Conservation (phyloP, 1,140 invertebrate species). For the Mylabris phalerata region DNA sequence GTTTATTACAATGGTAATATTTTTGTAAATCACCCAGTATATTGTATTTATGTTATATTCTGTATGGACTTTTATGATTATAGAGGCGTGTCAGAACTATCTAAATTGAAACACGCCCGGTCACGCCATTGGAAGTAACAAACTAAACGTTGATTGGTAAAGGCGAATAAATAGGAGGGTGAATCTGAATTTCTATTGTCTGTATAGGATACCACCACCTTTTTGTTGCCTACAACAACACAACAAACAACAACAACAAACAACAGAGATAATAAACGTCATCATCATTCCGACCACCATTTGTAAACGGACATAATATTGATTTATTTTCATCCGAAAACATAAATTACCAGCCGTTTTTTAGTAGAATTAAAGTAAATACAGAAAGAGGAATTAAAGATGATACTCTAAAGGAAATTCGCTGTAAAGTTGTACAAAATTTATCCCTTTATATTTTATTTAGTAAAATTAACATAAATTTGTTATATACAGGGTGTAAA, state of each 20-base stretch:
- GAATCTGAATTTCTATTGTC: neutral
- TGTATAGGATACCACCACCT: too few species aligned
- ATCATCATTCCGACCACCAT: neutral
- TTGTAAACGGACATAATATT: too few species aligned
- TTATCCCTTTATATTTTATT: too few species aligned
- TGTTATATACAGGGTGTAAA: too few species aligned
- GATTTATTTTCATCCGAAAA: too few species aligned
- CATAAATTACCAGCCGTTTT: too few species aligned
- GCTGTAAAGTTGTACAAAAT: too few species aligned
- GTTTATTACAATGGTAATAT: neutral
- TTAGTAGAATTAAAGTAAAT: too few species aligned
- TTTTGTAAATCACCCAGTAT: neutral
- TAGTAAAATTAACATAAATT: too few species aligned
- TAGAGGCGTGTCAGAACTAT: slow-evolving; percentile 10
- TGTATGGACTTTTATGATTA: neutral
- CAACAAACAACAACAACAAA: neutral
- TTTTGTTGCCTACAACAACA: neutral
- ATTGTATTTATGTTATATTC: neutral
- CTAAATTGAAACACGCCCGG: slow-evolving; percentile 11
- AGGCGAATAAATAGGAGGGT: neutral
- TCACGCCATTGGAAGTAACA: slow-evolving; percentile 8
- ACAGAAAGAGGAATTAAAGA: too few species aligned
- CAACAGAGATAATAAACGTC: neutral
- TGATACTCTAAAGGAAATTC: too few species aligned
- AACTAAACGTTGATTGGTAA: neutral